phyloP scores from a whole-genome alignment of 2,113 vertebrate genomes.

The Aegithalos caudatus region DNA sequence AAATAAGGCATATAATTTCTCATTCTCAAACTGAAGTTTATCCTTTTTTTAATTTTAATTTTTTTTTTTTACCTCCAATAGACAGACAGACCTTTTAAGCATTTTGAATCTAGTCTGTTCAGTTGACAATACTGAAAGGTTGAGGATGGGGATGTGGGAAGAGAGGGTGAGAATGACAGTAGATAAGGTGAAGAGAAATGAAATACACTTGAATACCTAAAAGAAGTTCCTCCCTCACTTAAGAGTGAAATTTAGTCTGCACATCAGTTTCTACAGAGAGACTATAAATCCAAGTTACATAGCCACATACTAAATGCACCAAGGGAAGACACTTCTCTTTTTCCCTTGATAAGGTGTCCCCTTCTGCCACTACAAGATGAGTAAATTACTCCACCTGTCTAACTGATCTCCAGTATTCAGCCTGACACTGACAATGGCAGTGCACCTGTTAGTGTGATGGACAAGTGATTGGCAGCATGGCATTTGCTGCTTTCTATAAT shows the following conservation, averaged over 20 bases:
- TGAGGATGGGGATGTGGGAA: background rate
- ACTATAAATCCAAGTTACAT: constrained; percentile 8
- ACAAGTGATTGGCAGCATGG: constrained; percentile 47
- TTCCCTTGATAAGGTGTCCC: constrained; percentile 42
- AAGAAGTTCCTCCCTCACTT: background rate
- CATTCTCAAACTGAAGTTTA: background rate
- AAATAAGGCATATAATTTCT: background rate
- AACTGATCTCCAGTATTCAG: constrained; percentile 50
- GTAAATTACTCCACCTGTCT: constrained; percentile 65
- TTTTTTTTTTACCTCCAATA: background rate
- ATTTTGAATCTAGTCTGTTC: background rate
- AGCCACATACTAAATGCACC: background rate
- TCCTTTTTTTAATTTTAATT: no score
- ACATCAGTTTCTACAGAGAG: background rate
- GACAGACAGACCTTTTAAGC: background rate
- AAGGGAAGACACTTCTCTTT: background rate
- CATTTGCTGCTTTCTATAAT: constrained; percentile 53
- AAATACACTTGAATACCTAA: background rate
- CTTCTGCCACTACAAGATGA: constrained; percentile 24
- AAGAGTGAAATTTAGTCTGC: background rate
- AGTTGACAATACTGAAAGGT: background rate
- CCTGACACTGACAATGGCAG: constrained; percentile 59
- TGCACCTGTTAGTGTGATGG: constrained; percentile 66
- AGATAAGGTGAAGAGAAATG: background rate
- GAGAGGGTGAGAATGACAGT: background rate